phyloP scores from a whole-genome alignment of 2,888 invertebrate genomes.

The Standfussiana lucernea region DNA sequence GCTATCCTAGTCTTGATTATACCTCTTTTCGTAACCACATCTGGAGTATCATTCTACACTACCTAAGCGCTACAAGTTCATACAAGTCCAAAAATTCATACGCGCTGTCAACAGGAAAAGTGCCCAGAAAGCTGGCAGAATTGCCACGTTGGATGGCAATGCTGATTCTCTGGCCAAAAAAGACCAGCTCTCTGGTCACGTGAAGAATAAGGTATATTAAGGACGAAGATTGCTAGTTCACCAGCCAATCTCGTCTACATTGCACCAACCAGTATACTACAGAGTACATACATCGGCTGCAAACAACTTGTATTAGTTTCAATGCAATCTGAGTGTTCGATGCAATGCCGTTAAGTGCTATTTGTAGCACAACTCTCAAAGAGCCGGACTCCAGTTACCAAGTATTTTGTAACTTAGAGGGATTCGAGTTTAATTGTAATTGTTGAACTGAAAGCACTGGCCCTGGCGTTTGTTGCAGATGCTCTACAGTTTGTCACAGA shows the following conservation, averaged over 20 bases:
- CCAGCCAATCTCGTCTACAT: neutral
- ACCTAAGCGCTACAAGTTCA: too few species aligned
- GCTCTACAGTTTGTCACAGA: neutral
- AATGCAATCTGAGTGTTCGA: conserved; percentile 63
- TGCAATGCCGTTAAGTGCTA: conserved; percentile 66
- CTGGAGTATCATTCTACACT: too few species aligned
- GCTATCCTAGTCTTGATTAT: too few species aligned
- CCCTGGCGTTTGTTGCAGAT: conserved; percentile 18
- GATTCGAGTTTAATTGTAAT: conserved; percentile 49
- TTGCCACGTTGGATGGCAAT: too few species aligned
- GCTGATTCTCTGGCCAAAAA: too few species aligned
- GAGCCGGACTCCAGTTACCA: conserved; percentile 55
- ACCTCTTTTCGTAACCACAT: too few species aligned
- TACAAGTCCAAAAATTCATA: too few species aligned
- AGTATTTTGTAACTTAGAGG: conserved; percentile 53
- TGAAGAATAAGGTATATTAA: too few species aligned
- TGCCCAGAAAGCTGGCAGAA: too few species aligned
- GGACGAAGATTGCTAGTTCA: too few species aligned
- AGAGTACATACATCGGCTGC: conserved; percentile 52
- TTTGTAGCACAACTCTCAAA: conserved; percentile 57
- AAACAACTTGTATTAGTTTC: conserved; percentile 69
- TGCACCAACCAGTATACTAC: conserved; percentile 23
- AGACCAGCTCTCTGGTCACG: too few species aligned
- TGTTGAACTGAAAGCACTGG: conserved; percentile 27
- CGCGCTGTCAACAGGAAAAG: too few species aligned